These are phyloP conservation scores for Cerastis leucographa DNA, from an alignment of 2,888 invertebrate species.

Conservation along the genomic window DNA sequence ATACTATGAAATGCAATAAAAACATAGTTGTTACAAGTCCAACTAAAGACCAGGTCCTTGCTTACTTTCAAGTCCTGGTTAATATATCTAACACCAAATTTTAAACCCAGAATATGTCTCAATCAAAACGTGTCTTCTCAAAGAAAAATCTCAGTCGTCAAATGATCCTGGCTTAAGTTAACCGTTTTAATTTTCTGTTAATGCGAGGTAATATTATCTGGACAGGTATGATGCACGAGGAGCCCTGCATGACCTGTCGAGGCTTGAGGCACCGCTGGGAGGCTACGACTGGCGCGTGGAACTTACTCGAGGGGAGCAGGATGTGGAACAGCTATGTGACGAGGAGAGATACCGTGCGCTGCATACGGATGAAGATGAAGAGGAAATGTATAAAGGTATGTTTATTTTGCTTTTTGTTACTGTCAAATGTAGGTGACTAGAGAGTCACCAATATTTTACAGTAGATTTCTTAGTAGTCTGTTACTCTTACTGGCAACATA, in stretches of 20 bases:
- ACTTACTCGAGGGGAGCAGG: conserved; percentile 93
- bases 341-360: conserved; percentile 98
- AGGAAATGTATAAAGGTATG: conserved; percentile 96
- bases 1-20: not conserved
- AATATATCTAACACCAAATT: conserved; percentile 3
- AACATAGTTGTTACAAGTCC: not conserved
- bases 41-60: conserved; percentile 27
- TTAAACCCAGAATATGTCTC: conserved; percentile 10
- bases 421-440: not conserved
- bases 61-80: conserved; percentile 14
- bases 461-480: too few relatives aligned
- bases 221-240: conserved; percentile 98
- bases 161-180: conserved; percentile 42
- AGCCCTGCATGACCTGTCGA: conserved; percentile 95
- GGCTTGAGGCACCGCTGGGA: conserved; percentile 95
- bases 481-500: not conserved
- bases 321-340: conserved; percentile 97
- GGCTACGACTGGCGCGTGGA: conserved; percentile 92
- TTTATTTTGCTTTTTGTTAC: not conserved
- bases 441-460: not conserved
- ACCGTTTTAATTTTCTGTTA: conserved; percentile 32
- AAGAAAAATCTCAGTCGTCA: conserved; percentile 4
- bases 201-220: conserved; percentile 70
- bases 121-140: not conserved
- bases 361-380: conserved; percentile 96